These are phyloP conservation scores for Eumeta japonica DNA, from an alignment of 1,140 invertebrate species.

Conservation along the genomic window DNA sequence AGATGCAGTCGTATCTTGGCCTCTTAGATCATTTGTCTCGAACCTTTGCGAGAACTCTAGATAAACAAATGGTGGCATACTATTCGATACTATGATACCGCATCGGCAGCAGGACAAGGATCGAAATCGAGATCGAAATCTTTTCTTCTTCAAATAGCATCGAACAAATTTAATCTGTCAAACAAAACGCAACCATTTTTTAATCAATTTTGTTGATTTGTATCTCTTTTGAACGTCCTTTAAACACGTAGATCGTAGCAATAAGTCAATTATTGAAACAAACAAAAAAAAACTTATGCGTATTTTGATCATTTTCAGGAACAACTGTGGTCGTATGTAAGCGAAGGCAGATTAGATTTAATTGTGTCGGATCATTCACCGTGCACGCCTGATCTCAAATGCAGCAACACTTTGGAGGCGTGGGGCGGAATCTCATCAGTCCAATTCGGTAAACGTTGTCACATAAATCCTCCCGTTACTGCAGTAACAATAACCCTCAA, in stretches of 20 bases:
- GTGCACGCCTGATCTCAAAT: slow-evolving; percentile 65
- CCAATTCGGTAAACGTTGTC: slow-evolving; percentile 64
- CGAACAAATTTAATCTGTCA: no score
- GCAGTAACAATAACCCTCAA: no score
- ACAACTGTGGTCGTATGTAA: slow-evolving; percentile 63
- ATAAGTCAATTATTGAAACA: background rate
- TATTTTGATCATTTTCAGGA: slow-evolving; percentile 48
- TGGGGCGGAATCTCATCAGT: slow-evolving; percentile 75
- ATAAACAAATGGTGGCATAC: no score
- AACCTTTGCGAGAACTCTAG: no score
- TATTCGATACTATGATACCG: no score
- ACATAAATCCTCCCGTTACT: no score
- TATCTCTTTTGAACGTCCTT: background rate
- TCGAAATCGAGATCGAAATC: no score
- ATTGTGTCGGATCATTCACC: slow-evolving; percentile 76
- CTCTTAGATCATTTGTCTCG: no score
- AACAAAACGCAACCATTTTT: background rate
- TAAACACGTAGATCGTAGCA: background rate
- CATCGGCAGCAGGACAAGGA: no score
- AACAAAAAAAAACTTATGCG: no score
- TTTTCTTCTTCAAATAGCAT: no score
- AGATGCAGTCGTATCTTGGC: no score
- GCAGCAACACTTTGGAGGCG: slow-evolving; percentile 65
- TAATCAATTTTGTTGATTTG: background rate
- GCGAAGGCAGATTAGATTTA: slow-evolving; percentile 61